Evolutionary conservation across 2,888 invertebrate genomes (phyloP).

Genomic region (Tenthredo notha): DNA sequence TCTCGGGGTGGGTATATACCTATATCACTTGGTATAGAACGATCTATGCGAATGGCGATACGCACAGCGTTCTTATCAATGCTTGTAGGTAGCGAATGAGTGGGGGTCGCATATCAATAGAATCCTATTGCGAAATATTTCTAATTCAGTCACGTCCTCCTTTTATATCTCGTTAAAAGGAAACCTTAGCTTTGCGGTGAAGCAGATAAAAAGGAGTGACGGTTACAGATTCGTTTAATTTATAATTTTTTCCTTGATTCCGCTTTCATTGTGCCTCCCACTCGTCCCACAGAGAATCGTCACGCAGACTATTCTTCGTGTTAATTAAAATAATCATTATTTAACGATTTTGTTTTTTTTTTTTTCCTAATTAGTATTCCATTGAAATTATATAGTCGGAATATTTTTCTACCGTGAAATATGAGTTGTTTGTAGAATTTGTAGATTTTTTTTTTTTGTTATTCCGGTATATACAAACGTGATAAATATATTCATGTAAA

Average conservation of each 20-base stretch:
- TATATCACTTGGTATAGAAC: slow-evolving; percentile 53
- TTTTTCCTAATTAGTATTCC: not conserved
- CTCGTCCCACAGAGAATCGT: slow-evolving; percentile 50
- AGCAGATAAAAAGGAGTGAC: slow-evolving; percentile 43
- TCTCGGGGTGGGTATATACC: not conserved
- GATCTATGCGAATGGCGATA: slow-evolving; percentile 30
- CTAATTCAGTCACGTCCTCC: slow-evolving; percentile 51
- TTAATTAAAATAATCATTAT: slow-evolving; percentile 45
- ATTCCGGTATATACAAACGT: not conserved
- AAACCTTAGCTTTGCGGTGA: slow-evolving; percentile 46
- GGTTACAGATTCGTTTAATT: slow-evolving; percentile 38
- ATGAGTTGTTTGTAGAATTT: not conserved
- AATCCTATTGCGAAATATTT: slow-evolving; percentile 49
- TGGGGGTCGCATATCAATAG: slow-evolving; percentile 34
- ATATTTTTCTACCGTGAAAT: not conserved
- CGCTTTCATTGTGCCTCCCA: not conserved
- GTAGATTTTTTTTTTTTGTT: not conserved
- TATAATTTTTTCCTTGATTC: slow-evolving; percentile 14
- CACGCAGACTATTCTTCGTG: slow-evolving; percentile 45
- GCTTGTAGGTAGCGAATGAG: not conserved
- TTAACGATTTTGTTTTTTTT: slow-evolving; percentile 54
- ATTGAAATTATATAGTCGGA: not conserved
- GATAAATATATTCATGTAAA: slow-evolving; percentile 41
- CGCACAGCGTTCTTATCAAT: slow-evolving; percentile 36
- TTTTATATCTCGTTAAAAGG: slow-evolving; percentile 48